These are phyloP conservation scores for Melipona quadrifasciata DNA, from an alignment of 1,140 invertebrate species.

Conservation along the genomic window DNA sequence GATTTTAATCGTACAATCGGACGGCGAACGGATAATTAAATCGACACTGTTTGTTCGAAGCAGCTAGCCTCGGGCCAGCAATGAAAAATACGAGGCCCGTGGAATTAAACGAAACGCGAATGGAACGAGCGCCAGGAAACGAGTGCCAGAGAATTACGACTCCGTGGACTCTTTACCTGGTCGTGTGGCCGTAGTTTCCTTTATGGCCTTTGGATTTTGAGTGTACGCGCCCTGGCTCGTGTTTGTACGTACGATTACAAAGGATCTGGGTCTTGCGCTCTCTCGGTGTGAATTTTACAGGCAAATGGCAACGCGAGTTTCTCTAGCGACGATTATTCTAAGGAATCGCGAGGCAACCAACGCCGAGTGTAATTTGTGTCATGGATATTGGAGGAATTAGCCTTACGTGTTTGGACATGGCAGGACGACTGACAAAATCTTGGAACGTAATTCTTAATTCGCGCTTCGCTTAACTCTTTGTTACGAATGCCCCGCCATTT, in stretches of 20 bases:
- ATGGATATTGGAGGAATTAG: not conserved
- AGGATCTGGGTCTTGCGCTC: not conserved
- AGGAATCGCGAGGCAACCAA: not conserved
- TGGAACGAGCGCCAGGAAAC: not conserved
- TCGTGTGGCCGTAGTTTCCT: not conserved
- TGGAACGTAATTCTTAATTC: not conserved
- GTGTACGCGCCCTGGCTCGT: not conserved
- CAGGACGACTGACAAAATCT: not conserved
- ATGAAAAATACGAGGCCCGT: slow-evolving; percentile 16
- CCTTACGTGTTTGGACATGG: not conserved
- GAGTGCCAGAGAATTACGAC: not conserved
- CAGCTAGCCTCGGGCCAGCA: not conserved
- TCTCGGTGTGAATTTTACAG: not conserved
- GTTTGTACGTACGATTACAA: not conserved
- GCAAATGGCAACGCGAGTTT: not conserved
- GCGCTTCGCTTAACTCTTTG: not conserved
- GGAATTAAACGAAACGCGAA: slow-evolving; percentile 24
- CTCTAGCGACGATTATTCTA: not conserved
- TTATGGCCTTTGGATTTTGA: not conserved
- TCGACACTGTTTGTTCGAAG: not conserved
- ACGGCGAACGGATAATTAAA: not conserved
- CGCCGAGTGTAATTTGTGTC: not conserved
- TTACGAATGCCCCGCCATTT: too few relatives aligned
- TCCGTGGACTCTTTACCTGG: not conserved
- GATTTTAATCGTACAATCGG: not conserved